Evolutionary conservation across 1,140 invertebrate species (phyloP).

Genomic region (Carcinoscorpius rotundicauda): DNA sequence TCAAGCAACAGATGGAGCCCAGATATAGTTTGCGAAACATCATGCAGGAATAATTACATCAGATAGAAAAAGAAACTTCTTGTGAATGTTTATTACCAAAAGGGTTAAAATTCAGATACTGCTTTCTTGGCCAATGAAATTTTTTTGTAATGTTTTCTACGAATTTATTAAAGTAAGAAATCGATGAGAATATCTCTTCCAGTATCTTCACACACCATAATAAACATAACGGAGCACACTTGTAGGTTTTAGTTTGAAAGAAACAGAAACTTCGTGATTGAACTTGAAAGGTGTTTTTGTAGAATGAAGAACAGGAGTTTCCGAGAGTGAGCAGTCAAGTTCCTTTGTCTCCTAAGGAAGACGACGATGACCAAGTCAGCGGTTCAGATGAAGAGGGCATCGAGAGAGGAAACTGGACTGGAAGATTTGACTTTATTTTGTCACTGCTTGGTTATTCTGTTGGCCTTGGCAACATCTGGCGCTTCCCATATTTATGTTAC

Average conservation of each 20-base stretch:
- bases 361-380: slow-evolving; percentile 13
- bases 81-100: too few species aligned
- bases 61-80: too few species aligned
- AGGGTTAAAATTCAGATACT: too few species aligned
- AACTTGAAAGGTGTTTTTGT: too few species aligned
- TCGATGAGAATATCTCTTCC: not conserved
- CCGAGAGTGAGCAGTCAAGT: slow-evolving; percentile 25
- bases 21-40: too few species aligned
- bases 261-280: too few species aligned
- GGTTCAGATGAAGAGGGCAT: slow-evolving; percentile 32
- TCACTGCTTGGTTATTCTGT: slow-evolving; percentile 54
- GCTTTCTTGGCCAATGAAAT: too few species aligned
- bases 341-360: slow-evolving; percentile 23
- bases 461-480: slow-evolving; percentile 61
- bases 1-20: too few species aligned
- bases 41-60: too few species aligned
- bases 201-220: not conserved
- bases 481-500: slow-evolving; percentile 59
- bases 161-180: too few species aligned
- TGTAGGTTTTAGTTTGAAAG: too few species aligned
- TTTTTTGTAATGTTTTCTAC: too few species aligned
- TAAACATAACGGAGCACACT: not conserved
- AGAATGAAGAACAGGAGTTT: slow-evolving; percentile 16
- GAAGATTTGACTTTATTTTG: slow-evolving; percentile 41
- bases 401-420: slow-evolving; percentile 47